phyloP scores from a whole-genome alignment of 30 jellyfish, hydroid and myxozoan genomes.

The Catostylus mosaicus region DNA sequence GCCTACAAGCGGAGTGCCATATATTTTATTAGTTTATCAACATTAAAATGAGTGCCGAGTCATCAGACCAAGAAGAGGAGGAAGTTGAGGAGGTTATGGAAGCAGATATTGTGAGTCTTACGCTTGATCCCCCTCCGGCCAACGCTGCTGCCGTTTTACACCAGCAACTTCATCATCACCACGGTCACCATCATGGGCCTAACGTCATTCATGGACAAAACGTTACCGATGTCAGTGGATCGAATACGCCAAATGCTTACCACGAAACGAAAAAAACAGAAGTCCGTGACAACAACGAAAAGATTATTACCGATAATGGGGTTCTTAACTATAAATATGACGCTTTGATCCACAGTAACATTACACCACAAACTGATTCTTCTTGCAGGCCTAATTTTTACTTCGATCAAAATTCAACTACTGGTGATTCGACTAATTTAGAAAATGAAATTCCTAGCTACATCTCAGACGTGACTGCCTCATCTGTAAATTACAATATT shows the following conservation, averaged over 20 bases:
- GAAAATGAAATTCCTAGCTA: neutral
- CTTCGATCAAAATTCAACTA: neutral
- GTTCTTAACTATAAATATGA: neutral
- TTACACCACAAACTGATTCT: neutral
- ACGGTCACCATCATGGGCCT: constrained; percentile 61
- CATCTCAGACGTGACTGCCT: neutral
- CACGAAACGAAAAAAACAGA: neutral
- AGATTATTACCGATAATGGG: neutral
- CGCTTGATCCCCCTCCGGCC: constrained; percentile 83
- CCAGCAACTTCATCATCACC: constrained; percentile 57
- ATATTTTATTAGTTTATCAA: neutral
- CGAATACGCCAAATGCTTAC: neutral
- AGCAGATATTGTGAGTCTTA: constrained; percentile 70
- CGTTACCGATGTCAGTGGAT: neutral
- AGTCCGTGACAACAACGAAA: neutral
- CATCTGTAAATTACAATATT: neutral
- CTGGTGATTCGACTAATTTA: neutral
- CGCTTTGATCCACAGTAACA: neutral
- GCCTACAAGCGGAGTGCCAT: neutral
- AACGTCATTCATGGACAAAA: neutral
- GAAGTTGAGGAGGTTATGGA: constrained; percentile 73
- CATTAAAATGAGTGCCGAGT: constrained; percentile 18
- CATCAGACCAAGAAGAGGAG: constrained; percentile 54
- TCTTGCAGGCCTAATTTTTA: neutral
- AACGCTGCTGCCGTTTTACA: constrained; percentile 69